phyloP scores from a whole-genome alignment of 2,113 vertebrate species.

The Oreocharis arfaki region DNA sequence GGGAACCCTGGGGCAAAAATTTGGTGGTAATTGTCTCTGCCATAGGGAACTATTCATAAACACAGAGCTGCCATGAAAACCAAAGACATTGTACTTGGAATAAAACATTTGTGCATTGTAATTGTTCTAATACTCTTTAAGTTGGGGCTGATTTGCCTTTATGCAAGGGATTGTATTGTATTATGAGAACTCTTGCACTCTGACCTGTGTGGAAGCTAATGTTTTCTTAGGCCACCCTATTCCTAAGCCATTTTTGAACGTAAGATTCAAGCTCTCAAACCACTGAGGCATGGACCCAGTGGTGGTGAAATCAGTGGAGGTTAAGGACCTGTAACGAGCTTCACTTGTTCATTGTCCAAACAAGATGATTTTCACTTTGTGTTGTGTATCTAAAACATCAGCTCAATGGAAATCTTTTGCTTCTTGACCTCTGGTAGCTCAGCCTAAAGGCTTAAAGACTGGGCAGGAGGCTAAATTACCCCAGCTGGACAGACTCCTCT shows the following conservation, averaged over 20 bases:
- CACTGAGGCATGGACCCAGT: not conserved
- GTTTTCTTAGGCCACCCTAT: not conserved
- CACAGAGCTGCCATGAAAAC: not conserved
- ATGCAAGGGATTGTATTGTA: not conserved
- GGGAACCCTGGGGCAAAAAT: not conserved
- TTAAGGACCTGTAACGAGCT: fast-evolving
- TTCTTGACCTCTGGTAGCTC: not conserved
- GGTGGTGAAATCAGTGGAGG: not conserved
- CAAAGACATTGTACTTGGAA: not conserved
- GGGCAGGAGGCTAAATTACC: not conserved
- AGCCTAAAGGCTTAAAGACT: not conserved
- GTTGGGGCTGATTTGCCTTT: not conserved
- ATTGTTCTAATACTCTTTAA: not conserved
- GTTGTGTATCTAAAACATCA: not conserved
- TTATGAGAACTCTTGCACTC: not conserved
- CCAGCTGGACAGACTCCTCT: not conserved
- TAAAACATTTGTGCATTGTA: not conserved
- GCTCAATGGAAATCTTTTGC: not conserved
- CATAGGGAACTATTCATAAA: not conserved
- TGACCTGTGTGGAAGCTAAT: not conserved
- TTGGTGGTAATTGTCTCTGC: not conserved
- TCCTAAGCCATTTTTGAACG: not conserved
- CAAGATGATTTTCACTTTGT: not conserved
- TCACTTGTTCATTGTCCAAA: not conserved
- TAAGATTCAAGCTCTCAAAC: not conserved